These are phyloP conservation scores for Drosophila sproati DNA, from an alignment of 1,140 invertebrate species.

Conservation along the genomic window DNA sequence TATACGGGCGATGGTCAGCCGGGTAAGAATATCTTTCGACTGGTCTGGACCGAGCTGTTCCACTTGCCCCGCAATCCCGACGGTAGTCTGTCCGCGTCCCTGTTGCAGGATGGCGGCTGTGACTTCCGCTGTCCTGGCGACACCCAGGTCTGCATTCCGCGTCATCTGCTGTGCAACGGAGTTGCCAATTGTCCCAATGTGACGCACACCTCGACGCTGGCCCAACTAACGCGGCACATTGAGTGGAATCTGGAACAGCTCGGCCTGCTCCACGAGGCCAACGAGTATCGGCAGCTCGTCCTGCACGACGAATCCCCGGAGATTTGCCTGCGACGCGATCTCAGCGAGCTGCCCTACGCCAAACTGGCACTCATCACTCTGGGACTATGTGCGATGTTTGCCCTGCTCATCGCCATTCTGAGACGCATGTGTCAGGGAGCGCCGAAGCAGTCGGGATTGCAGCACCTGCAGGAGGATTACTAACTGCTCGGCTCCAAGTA, in stretches of 20 bases:
- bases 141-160: conserved; percentile 91
- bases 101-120: conserved; percentile 88
- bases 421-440: conserved; percentile 84
- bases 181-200: conserved; percentile 91
- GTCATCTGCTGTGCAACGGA: conserved; percentile 93
- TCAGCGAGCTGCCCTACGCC: conserved; percentile 84
- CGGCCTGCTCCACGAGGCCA: conserved; percentile 85
- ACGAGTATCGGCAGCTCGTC: conserved; percentile 84
- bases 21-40: conserved; percentile 92
- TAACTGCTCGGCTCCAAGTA: conserved; percentile 16
- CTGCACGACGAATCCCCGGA: conserved; percentile 88
- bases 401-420: conserved; percentile 84
- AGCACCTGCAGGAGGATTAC: conserved; percentile 69
- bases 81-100: conserved; percentile 90
- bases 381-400: conserved; percentile 84
- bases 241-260: conserved; percentile 86
- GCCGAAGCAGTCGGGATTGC: conserved; percentile 54
- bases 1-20: conserved; percentile 88
- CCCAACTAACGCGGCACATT: conserved; percentile 85
- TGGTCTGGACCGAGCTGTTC: conserved; percentile 95
- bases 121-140: conserved; percentile 94
- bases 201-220: conserved; percentile 85
- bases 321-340: conserved; percentile 85
- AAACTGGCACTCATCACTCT: conserved; percentile 86
- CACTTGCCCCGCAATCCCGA: conserved; percentile 93